Conservation (phyloP, 2,888 invertebrate species). For the Cyaniris semiargus region DNA sequence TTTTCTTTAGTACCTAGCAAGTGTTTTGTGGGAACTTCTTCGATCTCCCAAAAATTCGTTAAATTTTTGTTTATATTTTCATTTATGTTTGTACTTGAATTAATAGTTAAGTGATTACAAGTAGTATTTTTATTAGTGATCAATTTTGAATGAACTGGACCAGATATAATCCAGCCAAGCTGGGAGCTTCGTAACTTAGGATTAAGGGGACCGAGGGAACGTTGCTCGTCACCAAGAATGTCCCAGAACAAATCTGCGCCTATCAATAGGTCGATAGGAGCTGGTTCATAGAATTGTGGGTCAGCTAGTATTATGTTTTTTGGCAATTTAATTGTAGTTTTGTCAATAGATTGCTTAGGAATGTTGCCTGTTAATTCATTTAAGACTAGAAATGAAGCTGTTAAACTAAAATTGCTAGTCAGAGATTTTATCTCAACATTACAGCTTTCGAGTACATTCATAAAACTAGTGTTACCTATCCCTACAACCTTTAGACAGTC, state of each 20-base stretch:
- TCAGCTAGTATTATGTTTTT: constrained; percentile 38
- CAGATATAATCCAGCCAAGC: constrained; percentile 45
- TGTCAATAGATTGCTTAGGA: constrained; percentile 35
- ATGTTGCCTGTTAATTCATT: constrained; percentile 36
- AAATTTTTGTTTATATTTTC: constrained; percentile 36
- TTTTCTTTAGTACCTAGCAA: constrained; percentile 37
- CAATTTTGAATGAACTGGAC: constrained; percentile 38
- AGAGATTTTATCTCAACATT: no score
- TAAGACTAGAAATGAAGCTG: no score
- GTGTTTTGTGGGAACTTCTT: constrained; percentile 40
- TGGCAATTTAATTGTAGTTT: constrained; percentile 35
- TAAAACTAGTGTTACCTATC: no score
- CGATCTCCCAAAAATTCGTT: constrained; percentile 39
- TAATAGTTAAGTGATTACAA: constrained; percentile 35
- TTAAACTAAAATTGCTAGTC: no score
- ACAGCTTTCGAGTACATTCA: no score
- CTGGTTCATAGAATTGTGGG: constrained; percentile 38
- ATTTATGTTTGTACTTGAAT: not conserved
- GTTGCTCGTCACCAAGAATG: constrained; percentile 41
- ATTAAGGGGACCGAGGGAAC: constrained; percentile 37
- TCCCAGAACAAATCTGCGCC: constrained; percentile 44
- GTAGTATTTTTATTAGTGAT: constrained; percentile 12
- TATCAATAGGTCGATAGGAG: constrained; percentile 37
- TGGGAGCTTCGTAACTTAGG: constrained; percentile 41
- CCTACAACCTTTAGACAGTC: no score